Percentiles rank a stretch among this genome's conserved stretches.
phyloP scores from a whole-genome alignment of 2,797 vertebrate genomes.

The Chiropotes sagulatus region DNA sequence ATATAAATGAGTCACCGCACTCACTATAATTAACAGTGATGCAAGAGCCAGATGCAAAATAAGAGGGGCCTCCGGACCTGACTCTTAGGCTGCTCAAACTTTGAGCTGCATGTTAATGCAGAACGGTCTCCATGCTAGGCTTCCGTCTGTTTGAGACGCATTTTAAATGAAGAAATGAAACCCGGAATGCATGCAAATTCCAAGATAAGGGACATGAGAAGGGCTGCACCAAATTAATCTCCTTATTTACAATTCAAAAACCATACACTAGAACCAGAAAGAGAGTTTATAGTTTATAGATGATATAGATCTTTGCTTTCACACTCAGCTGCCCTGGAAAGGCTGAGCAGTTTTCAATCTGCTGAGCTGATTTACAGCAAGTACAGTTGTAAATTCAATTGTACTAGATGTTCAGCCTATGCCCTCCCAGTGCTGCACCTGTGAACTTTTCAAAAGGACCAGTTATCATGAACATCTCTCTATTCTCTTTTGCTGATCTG shows the following conservation, averaged over 20 bases:
- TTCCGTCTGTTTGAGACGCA: constrained; percentile 56
- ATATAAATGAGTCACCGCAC: constrained; percentile 84
- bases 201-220: constrained; percentile 61
- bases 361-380: constrained; percentile 75
- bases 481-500: not conserved
- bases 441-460: not conserved
- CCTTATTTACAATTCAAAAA: constrained; percentile 76
- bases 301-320: constrained; percentile 76
- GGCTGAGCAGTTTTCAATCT: constrained; percentile 73
- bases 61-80: constrained; percentile 80
- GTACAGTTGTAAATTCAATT: constrained; percentile 64
- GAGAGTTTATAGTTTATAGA: not conserved
- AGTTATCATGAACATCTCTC: not conserved
- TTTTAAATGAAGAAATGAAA: constrained; percentile 66
- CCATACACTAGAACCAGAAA: constrained; percentile 72
- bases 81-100: constrained; percentile 79
- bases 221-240: constrained; percentile 63
- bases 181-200: constrained; percentile 65
- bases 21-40: constrained; percentile 84
- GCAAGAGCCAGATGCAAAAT: constrained; percentile 82
- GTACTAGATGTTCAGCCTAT: constrained; percentile 55
- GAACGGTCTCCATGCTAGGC: constrained; percentile 46
- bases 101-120: constrained; percentile 69
- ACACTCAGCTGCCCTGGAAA: constrained; percentile 73
- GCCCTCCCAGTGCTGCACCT: constrained; percentile 53